A percentile compares a stretch with the other conserved stretches of the same genome.
Evolutionary conservation across 2,113 vertebrate species (phyloP).

Genomic region (Gallinago media): DNA sequence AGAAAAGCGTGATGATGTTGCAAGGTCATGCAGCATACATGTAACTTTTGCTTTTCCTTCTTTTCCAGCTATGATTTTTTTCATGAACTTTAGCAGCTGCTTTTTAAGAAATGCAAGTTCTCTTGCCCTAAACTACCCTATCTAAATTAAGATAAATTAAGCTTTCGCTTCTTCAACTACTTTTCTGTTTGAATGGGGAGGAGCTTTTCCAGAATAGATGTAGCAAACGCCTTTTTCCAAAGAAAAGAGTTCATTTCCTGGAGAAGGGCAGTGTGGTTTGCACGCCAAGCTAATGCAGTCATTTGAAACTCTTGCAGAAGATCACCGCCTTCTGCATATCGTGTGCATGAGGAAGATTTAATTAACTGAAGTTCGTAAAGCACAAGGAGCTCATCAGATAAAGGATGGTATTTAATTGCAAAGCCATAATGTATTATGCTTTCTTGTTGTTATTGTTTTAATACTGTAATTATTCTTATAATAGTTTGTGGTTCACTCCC

Average conservation of each 20-base stretch:
- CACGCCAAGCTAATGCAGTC: not conserved
- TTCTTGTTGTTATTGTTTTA: not conserved
- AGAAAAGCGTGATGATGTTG: not conserved
- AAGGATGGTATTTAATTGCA: not conserved
- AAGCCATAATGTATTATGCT: not conserved
- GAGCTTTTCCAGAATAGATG: not conserved
- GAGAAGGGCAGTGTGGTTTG: not conserved
- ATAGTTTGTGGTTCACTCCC: not conserved
- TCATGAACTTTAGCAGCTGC: not conserved
- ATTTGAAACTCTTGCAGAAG: not conserved
- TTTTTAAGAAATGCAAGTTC: not conserved
- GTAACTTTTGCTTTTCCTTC: not conserved
- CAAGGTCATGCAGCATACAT: not conserved
- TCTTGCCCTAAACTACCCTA: not conserved
- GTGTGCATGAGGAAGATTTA: not conserved
- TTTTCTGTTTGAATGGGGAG: not conserved
- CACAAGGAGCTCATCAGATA: not conserved
- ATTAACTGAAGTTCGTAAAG: not conserved
- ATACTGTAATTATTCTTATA: not conserved
- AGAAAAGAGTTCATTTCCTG: not conserved
- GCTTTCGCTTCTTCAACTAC: not conserved
- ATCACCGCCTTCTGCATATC: not conserved
- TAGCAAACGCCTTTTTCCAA: not conserved
- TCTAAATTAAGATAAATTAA: not conserved
- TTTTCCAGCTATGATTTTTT: not conserved